These are phyloP conservation scores for Ctenomys sociabilis DNA, from an alignment of 2,113 vertebrate genomes.

Conservation along the genomic window DNA sequence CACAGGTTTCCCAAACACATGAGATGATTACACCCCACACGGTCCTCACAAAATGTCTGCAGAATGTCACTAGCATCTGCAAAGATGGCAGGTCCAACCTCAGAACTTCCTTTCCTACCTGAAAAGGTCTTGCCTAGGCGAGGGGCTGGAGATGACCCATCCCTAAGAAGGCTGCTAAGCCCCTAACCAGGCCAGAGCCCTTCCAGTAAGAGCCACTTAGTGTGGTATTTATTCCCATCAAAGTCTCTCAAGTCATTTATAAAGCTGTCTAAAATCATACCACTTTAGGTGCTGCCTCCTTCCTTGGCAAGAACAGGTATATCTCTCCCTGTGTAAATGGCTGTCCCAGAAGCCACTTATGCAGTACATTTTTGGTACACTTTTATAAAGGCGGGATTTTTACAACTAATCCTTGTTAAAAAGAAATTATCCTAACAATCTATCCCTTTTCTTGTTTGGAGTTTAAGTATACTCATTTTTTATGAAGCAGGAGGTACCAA, in stretches of 20 bases:
- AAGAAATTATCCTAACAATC: not conserved
- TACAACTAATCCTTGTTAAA: constrained; percentile 17
- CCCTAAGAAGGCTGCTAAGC: not conserved
- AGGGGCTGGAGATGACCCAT: not conserved
- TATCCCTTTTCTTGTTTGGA: not conserved
- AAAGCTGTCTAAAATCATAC: not conserved
- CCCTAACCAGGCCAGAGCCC: not conserved
- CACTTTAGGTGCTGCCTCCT: not conserved
- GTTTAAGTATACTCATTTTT: not conserved
- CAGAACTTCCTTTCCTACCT: not conserved
- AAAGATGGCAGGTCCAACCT: not conserved
- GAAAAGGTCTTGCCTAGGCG: not conserved
- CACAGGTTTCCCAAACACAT: constrained; percentile 4
- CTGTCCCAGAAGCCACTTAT: not conserved
- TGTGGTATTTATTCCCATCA: not conserved
- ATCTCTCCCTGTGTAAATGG: not conserved
- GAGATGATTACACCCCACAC: constrained; percentile 46
- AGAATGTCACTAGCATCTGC: not conserved
- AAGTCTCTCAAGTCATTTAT: not conserved
- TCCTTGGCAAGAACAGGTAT: not conserved
- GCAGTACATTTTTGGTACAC: not conserved
- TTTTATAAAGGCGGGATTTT: not conserved
- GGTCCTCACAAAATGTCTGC: constrained; percentile 39
- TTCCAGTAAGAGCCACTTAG: not conserved
- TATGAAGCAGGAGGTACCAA: not conserved